Evolutionary conservation across 2,113 vertebrate genomes (phyloP).

Genomic region (Lophochroa leadbeateri): DNA sequence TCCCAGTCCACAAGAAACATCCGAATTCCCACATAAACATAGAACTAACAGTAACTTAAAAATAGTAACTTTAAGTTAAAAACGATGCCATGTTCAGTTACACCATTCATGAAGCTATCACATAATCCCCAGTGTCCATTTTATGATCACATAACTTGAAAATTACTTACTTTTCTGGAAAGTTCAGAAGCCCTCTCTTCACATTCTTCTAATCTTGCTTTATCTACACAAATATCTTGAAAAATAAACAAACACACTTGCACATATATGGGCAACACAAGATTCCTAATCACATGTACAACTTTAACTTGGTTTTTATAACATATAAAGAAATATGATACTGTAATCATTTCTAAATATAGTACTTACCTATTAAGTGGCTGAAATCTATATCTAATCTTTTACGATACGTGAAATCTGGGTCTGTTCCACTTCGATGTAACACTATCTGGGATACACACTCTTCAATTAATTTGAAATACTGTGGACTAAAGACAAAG

Average conservation of each 20-base stretch:
- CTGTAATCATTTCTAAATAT: neutral
- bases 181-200: constrained; percentile 87
- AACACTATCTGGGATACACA: constrained; percentile 96
- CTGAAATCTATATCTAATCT: constrained; percentile 93
- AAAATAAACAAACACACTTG: constrained; percentile 26
- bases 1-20: neutral
- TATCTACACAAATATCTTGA: constrained; percentile 89
- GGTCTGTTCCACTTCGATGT: constrained; percentile 91
- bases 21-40: neutral
- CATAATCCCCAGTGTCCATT: neutral
- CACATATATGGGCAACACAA: neutral
- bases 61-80: neutral
- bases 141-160: neutral
- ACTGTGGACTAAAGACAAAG: constrained; percentile 85
- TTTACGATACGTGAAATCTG: constrained; percentile 95
- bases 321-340: neutral
- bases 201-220: constrained; percentile 87
- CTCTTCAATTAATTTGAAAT: constrained; percentile 97
- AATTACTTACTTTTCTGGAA: constrained; percentile 84
- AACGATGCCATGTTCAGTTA: neutral
- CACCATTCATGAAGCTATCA: neutral
- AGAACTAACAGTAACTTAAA: neutral
- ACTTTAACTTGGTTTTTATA: neutral
- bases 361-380: constrained; percentile 87
- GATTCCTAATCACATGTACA: neutral